Evolutionary conservation across 2,888 invertebrate genomes (phyloP), one percentile per base, ranked within the genome.

Genomic region (Oligia latruncula): DNA sequence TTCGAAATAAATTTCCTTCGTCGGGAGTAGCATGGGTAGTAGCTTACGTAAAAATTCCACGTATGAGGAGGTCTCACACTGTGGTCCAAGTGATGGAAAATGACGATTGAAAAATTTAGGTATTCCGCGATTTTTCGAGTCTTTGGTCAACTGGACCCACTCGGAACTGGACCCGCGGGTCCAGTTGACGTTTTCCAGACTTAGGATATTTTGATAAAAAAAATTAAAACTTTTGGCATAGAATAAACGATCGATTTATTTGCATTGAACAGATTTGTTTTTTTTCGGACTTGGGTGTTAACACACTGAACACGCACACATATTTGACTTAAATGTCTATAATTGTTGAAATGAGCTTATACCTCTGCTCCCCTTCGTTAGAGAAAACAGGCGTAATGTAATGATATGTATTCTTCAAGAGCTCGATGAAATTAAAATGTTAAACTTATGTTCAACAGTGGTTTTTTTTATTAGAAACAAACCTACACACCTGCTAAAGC

Each of bases 41-140:
- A 81, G 92, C 92, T 96, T 94, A 95, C 95, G 95, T 96, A 96
- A 96, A 96, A 96, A 95, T 94, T 95, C 95, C 96, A 96, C 96
- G 95, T 96, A 95, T 94, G 92, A 92, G 92, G 91, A 94, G 92
- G 92, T 91, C 90, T 91, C 84, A 88, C 87, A 85, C 58, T 82
- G 72, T 67, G 86, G 88, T 81, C 6, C 78, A 92, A 92, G 86
- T 84, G 4, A 88, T 49, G 75, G 88, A 40, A 65, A 40, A 64
- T 35, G 64, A 35, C 35, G 9, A 9, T 20, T 35, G 3, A 64
- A 1, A 64, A 64, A 20, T 20, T 1, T 64, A 9, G 17, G 17
- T 64, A 17, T 64, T 17, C 8, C 8, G 62, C 29, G 8, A 64
- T 35, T 17, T 64, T 29, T 29, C 29, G 29, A 29, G 29, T 29